phyloP scores from a whole-genome alignment of 2,113 vertebrate species.

The Ranitomeya variabilis region DNA sequence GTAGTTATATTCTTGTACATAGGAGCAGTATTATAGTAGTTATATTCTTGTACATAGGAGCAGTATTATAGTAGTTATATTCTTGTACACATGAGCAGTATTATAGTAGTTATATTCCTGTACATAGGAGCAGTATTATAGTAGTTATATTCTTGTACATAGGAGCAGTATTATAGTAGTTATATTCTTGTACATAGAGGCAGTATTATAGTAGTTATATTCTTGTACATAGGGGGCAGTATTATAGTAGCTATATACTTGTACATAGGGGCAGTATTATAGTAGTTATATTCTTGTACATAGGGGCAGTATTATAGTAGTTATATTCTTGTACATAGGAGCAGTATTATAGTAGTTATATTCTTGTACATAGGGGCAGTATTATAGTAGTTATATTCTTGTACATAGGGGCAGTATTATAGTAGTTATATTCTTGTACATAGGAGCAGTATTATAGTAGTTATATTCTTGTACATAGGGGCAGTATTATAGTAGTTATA shows the following conservation, averaged over 20 bases:
- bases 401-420: neutral
- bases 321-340: neutral
- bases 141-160: conserved; percentile 3
- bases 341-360: neutral
- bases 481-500: conserved; percentile 10
- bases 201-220: conserved; percentile 17
- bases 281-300: neutral
- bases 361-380: neutral
- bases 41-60: neutral
- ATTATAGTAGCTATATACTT: conserved; percentile 11
- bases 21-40: neutral
- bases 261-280: neutral
- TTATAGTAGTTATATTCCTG: conserved; percentile 3
- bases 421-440: conserved; percentile 1
- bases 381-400: neutral
- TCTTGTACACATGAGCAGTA: neutral
- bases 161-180: neutral
- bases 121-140: neutral
- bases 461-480: neutral
- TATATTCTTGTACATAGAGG: neutral
- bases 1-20: conserved; percentile 6
- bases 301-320: neutral
- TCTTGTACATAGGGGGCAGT: neutral
- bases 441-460: neutral
- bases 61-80: conserved; percentile 7